A percentile compares a stretch with the other conserved stretches of the same genome.
These are phyloP conservation scores for Homarus gammarus DNA, from an alignment of 2,888 invertebrate genomes.

Conservation along the genomic window DNA sequence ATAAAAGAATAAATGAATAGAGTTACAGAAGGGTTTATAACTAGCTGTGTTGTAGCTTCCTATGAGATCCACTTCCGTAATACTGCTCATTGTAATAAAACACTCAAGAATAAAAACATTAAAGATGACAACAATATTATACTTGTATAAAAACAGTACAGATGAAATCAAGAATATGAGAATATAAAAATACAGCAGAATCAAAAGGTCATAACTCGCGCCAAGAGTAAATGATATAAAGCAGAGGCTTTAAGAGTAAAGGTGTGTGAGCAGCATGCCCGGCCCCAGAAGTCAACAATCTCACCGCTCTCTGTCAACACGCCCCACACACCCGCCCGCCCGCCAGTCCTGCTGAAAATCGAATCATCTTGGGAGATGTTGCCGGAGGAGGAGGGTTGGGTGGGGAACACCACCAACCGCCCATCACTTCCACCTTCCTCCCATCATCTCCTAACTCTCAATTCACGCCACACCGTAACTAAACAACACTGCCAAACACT, in stretches of 20 bases:
- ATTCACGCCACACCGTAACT: no score
- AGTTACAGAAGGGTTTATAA: no score
- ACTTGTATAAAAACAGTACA: no score
- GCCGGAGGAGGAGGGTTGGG: not conserved
- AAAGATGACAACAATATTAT: no score
- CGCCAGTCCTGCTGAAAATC: constrained; percentile 9
- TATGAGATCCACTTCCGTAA: no score
- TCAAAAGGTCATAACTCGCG: not conserved
- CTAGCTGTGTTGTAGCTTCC: no score
- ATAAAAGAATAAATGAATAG: no score
- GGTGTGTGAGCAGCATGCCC: not conserved
- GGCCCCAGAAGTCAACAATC: not conserved
- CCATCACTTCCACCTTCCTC: not conserved
- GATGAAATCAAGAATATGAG: no score
- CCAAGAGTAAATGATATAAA: not conserved
- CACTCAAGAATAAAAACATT: no score
- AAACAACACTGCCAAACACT: no score
- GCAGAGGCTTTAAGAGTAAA: not conserved
- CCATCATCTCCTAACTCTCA: not conserved
- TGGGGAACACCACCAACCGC: constrained; percentile 1
- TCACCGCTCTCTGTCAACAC: constrained; percentile 2
- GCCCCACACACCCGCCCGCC: not conserved
- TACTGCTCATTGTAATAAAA: no score
- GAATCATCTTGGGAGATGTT: not conserved
- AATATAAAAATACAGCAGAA: no score